Conservation (phyloP, 2,113 vertebrate genomes). For the Cygnus buccinator region DNA sequence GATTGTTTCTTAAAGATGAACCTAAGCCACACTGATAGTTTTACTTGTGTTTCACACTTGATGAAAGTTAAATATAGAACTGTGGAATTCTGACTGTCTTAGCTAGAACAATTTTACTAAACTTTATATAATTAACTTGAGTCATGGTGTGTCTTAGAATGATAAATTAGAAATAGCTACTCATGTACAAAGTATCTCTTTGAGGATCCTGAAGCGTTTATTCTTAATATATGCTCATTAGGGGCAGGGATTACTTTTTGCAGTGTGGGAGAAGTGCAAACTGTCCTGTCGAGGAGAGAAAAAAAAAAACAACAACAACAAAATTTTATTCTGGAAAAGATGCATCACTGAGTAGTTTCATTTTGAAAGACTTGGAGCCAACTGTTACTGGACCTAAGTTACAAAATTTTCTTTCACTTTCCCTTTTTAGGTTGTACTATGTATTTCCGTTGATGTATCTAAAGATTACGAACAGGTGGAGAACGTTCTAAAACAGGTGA, state of each 20-base stretch:
- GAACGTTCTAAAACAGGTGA: slow-evolving; percentile 95
- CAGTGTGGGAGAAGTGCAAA: neutral
- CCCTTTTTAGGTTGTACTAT: slow-evolving; percentile 89
- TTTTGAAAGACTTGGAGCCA: neutral
- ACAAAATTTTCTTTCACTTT: neutral
- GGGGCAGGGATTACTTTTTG: neutral
- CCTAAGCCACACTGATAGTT: neutral
- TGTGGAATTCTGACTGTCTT: neutral
- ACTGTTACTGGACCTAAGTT: neutral
- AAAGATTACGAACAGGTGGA: slow-evolving; percentile 94
- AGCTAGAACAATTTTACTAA: neutral
- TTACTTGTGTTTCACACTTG: neutral
- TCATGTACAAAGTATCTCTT: neutral
- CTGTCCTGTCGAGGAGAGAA: neutral
- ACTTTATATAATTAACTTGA: neutral
- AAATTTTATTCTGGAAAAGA: neutral
- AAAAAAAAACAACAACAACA: no score
- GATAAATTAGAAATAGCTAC: neutral
- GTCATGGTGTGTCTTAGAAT: neutral
- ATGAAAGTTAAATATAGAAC: neutral
- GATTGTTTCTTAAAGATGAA: neutral
- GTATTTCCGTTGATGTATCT: slow-evolving; percentile 95
- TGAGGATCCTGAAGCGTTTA: neutral
- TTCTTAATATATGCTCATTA: neutral
- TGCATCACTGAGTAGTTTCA: neutral